These are phyloP conservation scores for Champsocephalus esox DNA, from an alignment of 2,797 vertebrate species.

Conservation along the genomic window DNA sequence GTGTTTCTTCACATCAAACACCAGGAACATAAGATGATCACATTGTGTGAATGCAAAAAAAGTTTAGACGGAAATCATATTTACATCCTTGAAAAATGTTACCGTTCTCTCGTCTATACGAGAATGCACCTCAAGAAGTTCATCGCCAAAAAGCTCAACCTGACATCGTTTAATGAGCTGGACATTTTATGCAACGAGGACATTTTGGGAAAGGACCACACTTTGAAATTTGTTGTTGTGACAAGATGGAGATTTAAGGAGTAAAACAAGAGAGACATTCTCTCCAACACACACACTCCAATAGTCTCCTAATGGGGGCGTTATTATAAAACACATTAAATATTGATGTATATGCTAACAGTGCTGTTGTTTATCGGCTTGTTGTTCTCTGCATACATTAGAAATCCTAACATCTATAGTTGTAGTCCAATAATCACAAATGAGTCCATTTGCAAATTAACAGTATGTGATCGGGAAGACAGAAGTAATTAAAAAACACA, in stretches of 20 bases:
- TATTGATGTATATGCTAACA: conserved; percentile 1
- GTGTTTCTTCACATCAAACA: conserved; percentile 21
- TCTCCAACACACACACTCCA: too few relatives aligned
- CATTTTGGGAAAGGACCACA: conserved; percentile 99
- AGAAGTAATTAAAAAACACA: neutral
- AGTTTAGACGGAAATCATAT: conserved; percentile 9
- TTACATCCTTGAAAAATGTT: neutral
- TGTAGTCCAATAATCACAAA: conserved; percentile 5
- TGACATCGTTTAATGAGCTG: too few relatives aligned
- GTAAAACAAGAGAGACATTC: too few relatives aligned
- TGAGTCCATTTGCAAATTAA: neutral
- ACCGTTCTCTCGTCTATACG: neutral
- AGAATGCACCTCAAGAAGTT: too few relatives aligned
- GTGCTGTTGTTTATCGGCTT: neutral
- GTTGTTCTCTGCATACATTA: neutral
- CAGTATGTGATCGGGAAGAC: neutral
- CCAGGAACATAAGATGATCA: neutral
- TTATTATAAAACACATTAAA: neutral
- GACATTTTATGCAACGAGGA: conserved; percentile 99
- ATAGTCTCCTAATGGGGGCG: neutral
- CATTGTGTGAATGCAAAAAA: conserved; percentile 10
- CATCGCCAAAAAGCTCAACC: too few relatives aligned
- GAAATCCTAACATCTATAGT: neutral
- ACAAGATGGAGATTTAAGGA: conserved; percentile 99
- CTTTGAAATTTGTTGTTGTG: conserved; percentile 99